phyloP scores from a whole-genome alignment of 1,140 invertebrate genomes.

The Drosophila ohnishii region DNA sequence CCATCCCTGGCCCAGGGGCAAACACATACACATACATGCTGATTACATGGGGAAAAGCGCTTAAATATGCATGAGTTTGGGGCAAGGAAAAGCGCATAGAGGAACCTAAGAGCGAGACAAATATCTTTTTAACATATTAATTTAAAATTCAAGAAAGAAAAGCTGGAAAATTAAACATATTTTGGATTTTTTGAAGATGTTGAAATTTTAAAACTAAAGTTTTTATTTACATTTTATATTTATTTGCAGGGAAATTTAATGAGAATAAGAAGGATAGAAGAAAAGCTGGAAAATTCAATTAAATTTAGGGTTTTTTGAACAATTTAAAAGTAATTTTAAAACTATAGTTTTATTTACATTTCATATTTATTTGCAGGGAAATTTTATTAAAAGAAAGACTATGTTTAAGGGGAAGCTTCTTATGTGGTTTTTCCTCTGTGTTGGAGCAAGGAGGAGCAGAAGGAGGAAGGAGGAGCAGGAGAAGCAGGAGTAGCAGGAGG shows the following conservation, averaged over 20 bases:
- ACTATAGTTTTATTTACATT: no score
- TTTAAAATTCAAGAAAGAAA: neutral
- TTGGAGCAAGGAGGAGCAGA: neutral
- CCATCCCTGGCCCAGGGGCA: slow-evolving; percentile 15
- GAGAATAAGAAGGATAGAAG: no score
- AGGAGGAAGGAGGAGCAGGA: neutral
- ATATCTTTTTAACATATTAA: neutral
- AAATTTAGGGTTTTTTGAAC: no score
- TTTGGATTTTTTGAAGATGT: no score
- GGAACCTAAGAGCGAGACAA: neutral
- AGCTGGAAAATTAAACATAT: neutral
- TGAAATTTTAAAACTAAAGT: neutral
- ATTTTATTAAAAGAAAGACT: no score
- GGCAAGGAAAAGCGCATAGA: slow-evolving; percentile 23
- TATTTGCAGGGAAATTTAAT: neutral
- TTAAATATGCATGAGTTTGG: slow-evolving; percentile 46
- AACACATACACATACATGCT: slow-evolving; percentile 16
- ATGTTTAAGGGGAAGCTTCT: neutral
- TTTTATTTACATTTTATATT: neutral
- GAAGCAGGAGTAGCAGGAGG: neutral
- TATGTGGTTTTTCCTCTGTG: neutral
- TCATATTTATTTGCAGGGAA: no score
- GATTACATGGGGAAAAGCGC: slow-evolving; percentile 38
- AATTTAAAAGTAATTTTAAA: no score
- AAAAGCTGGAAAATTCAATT: no score